Base-by-base conservation (phyloP, 64 coral and sea anemone genomes). In the Acropora tenuis region DNA sequence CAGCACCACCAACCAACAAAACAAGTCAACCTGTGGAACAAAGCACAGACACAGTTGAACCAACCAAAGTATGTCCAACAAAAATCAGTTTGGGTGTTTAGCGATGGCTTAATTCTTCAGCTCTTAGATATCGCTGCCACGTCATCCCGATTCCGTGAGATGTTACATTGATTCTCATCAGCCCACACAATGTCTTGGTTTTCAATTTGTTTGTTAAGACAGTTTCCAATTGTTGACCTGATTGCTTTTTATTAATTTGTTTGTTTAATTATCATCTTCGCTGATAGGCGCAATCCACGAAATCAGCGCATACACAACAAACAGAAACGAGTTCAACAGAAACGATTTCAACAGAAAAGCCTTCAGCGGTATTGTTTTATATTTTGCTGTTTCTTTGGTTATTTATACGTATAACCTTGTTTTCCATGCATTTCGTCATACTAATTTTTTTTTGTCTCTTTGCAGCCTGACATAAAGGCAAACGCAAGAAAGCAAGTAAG, bases 401-500 rank as follows among this genome's bases (percentile, higher is more conserved):
- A 1, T 8, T 17, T 43, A 66, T 41, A 2, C 1, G 30, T 43
- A 5, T 42, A 10, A 83, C 16, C 0, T 61, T 83, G 6, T 59
- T 72, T 86, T 47, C 1, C 43, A 18, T 86, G 2, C 43, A 42
- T 78, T 18, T 63, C 16, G 10, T 63, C 60, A 30, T 30, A 30
- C 30, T 18, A 60, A 80, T 0, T 55, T 5, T 11, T 80, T 74
- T 43, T 1, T 88, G 52, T 55, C 2, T 5, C 41, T 59, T 44
- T 57, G 1, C 57, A 75, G 52, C 59, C 80, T 40, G 46, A 18
- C 18, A 2, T 60, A 18, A 17, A 52, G 50, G 47, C 30, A 75
- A 76, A 88, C 72, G 68, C 74, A 8, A 75, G 86, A 59, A 75
- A 76, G 50, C 86, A 59, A 41, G 69, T 76, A 1, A 75, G 47